These are phyloP conservation scores for Pandion haliaetus DNA, from an alignment of 2,113 vertebrate species.

Conservation along the genomic window DNA sequence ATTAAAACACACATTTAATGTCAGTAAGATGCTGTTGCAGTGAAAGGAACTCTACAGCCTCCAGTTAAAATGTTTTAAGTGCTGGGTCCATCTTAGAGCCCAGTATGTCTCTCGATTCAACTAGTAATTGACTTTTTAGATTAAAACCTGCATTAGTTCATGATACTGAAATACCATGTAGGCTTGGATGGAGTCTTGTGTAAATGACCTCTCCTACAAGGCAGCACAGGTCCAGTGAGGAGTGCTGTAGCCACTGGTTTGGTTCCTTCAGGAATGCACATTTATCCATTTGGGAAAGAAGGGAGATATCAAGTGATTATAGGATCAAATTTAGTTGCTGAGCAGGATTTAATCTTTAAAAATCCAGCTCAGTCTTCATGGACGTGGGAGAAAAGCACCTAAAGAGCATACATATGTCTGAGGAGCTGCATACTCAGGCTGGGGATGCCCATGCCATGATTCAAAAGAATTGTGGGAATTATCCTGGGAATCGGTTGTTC, in stretches of 20 bases:
- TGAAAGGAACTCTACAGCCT: not conserved
- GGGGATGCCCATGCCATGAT: not conserved
- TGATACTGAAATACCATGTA: not conserved
- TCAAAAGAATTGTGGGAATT: not conserved
- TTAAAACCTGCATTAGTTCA: not conserved
- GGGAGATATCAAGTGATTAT: not conserved
- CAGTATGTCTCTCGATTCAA: not conserved
- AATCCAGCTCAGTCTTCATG: not conserved
- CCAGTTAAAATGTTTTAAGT: not conserved
- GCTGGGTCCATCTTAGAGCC: not conserved
- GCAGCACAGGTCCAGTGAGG: not conserved
- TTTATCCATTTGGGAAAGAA: not conserved
- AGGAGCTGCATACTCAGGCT: not conserved
- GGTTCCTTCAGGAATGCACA: not conserved
- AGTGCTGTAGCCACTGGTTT: not conserved
- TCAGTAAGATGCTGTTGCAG: not conserved
- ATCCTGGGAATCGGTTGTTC: not conserved
- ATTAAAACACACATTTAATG: not conserved
- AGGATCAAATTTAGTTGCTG: not conserved
- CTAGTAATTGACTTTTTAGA: not conserved
- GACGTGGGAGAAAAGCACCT: not conserved
- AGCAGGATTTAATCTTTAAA: not conserved
- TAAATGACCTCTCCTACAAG: not conserved
- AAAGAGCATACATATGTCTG: not conserved
- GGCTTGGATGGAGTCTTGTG: not conserved